Base-by-base conservation (phyloP, 1,140 invertebrate genomes). In the Drosophila busckii region DNA sequence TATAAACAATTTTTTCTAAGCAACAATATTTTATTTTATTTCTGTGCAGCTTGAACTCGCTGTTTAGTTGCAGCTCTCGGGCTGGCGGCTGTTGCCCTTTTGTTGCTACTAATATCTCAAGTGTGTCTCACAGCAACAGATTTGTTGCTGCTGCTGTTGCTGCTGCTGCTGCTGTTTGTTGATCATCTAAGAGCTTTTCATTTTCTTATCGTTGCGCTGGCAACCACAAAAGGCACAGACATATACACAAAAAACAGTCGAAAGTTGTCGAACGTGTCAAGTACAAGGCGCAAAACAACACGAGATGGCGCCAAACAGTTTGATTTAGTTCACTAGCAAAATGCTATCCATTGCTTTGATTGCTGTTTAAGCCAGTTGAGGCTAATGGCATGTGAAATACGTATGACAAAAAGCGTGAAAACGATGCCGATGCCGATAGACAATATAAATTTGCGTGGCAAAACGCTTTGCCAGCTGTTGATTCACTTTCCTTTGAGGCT, bases 81-180 rank as follows among this genome's bases (percentile, higher is more conserved):
- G 35, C 28, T 37, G 40, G 44, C 73, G 70, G 50, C 65, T 82
- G 75, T 82, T 59, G 29, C 49, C 69, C 82, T 82, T 82, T 52
- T 75, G n/a, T n/a, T n/a, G n/a, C n/a, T n/a, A n/a, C n/a, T 73
- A 82, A 82, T 82, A 70, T 82, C 32, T 69, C 55, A 82, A 82
- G 83, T 82, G 75, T 55, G 38, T 63, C 49, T 60, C 54, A 37
- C 20, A 41, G 63, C 53, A 13, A 28, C 44, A 37, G 22, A 46
- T 46, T 48, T 48, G 44, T 23, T 17, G 32, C 25, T 38, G 23
- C 40, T 37, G 26, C 23, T 56, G 41, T n/a, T 16, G 13, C 13
- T 49, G 28, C 28, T 16, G 7, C 26, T 53, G 12, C 28, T 19
- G 40, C 10, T 16, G 8, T 35, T 16, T n/a, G n/a, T 54, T 46